Evolutionary conservation across 2,797 vertebrate species (phyloP), one percentile per base, ranked within the genome.

Genomic region (Coreius guichenoti): DNA sequence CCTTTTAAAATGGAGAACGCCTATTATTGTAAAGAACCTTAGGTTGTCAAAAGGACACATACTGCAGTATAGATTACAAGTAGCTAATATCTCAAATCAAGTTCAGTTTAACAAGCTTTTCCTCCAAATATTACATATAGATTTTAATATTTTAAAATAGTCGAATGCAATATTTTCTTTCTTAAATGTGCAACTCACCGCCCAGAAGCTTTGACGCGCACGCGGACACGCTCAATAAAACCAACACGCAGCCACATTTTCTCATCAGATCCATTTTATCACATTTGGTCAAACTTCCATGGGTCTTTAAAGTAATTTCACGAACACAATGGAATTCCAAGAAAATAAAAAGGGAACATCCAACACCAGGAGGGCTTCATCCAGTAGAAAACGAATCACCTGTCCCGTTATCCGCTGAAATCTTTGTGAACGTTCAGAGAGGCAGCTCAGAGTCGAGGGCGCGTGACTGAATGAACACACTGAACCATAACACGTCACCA

Each of bases 201-300:
- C 88, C 83, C 11, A 90, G 75, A 39, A 91, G 85, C 61, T 86
- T 90, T 67, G 87, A 90, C 73, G 90, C 89, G 77, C 83, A 86
- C 54, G 85, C 86, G 36, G 70, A 80, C 26, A 89, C 80, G 73
- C 81, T 68, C 78, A 89, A 83, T 23, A 92, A 26, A 78, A 89
- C 31, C 56, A 89, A 47, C 36, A 89, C 78, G 73, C 74, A 82
- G 61, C 68, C 54, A 61, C 84, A 77, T 61, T 87, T 80, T 73
- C 14, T 87, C 56, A 88, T 76, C 75, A 88, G 72, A 83, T 90
- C 89, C 91, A 92, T 92, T 54, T 87, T 67, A 76, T 63, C 77
- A 58, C 51, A 58, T 61, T 83, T 82, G 56, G 47, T 78, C 81
- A 86, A 72, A 23, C 83, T 83, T 86, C 80, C 61, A 29, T 36